Base-by-base conservation (phyloP, 2,888 invertebrate species). In the Megamerina dolium region DNA sequence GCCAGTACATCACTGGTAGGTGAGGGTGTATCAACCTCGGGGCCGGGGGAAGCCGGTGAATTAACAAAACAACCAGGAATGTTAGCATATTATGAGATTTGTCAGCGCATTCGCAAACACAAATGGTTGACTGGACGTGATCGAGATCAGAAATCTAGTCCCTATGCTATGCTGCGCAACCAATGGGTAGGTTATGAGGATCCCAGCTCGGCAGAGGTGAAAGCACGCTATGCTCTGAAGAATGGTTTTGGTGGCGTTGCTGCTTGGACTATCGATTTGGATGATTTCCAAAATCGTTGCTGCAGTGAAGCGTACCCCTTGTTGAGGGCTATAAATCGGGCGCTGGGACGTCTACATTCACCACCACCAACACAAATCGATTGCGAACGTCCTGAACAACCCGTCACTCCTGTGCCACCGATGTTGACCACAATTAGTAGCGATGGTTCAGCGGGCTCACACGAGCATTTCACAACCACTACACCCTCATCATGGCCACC, bases 101-200 rank as follows among this genome's bases (percentile, higher is more conserved):
- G 89, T 58, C 79, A 83, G 42, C 77, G 80, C 40, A 78, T 85
- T 18, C 79, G 79, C 52, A 80, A 79, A 48, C 72, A 80, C 36
- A 77, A 80, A 19, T 88, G 87, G 87, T 75, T 74, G 42, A 77
- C 77, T 1, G 80, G 79, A n/a, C 73, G 76, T 36, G 76, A 77
- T 38, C 73, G 76, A 1, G 79, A 81, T 26, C 86, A 84, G 3
- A 68, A 63, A 37, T 66, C 69, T 0, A 72, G 72, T 1, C 90
- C 92, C 0, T 89, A 84, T 62, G 82, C 91, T 1, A 82, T 85
- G 68, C 75, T 78, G 8, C 80, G 80, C 32, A 82, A 87, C 57
- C 91, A 93, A 61, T 93, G 93, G 90, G 89, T 91, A 27, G 87
- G 91, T 31, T 94, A 82, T 61, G 94, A 94, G 61, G 87, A 91